Base-by-base conservation (phyloP, 1,140 invertebrate species). In the Heliconius eleuchia region DNA sequence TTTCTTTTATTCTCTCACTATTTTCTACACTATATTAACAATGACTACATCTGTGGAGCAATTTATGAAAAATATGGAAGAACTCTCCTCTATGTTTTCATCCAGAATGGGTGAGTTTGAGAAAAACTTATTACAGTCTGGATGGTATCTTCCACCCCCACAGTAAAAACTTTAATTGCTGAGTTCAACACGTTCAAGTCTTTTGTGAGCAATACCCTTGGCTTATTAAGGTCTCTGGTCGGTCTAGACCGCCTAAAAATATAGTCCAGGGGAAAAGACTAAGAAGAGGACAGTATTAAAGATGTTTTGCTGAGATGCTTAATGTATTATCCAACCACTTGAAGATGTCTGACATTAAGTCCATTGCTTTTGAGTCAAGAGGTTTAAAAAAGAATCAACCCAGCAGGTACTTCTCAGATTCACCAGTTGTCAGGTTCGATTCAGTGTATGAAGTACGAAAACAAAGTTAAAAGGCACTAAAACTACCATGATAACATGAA, bases 181-280 rank as follows among this genome's bases (percentile, higher is more conserved):
- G 30, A 34, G 30, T 34, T 34, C 30, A 34, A 34, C 30, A 34
- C 30, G 30, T 34, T 34, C 30, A 34, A 34, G 30, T 34, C 30
- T 34, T 3, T 34, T 34, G 30, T 34, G 30, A 23, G 23, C 23
- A 23, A 30, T 1, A 30, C 2, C 30, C 30, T 30, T 34, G 37
- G 37, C 7, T 39, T 39, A 8, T 39, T 39, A 39, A 39, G 7
- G 39, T 39, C 8, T 1, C 8, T 9, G 39, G 9, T 39, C 9
- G 39, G 8, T 9, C 39, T 39, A 1, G 39, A 39, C 39, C 8
- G 0, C 8, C 8, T 73, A 30, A 71, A 80, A 55, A 76, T 60
- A 46, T 6, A 74, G 11, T 71, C 66, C 18, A 34, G 81, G 2
- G 74, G 73, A 70, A 82, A 82, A 42, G 23, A 77, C 23, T 42